phyloP scores from a whole-genome alignment of 2,888 invertebrate species.

The Eubasilissa splendida region DNA sequence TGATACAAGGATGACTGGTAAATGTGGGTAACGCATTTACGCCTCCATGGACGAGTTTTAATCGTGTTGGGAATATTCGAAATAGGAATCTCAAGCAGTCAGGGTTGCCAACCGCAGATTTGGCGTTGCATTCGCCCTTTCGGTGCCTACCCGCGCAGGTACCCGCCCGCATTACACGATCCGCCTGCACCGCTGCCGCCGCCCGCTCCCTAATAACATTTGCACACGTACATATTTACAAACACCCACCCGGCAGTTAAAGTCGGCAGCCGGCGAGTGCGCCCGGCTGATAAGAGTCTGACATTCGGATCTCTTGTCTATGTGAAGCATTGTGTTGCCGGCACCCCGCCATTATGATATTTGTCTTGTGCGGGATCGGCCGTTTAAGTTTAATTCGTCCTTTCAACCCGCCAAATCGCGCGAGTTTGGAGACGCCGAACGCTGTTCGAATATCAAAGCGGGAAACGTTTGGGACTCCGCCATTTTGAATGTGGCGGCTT shows the following conservation, averaged over 20 bases:
- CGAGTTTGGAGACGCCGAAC: neutral
- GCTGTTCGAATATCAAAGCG: neutral
- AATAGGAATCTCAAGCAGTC: neutral
- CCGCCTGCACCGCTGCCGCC: neutral
- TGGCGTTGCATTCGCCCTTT: neutral
- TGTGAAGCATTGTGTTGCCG: neutral
- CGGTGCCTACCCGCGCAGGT: too few relatives aligned
- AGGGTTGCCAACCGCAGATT: neutral
- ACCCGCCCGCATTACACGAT: neutral
- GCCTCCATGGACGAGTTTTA: too few relatives aligned
- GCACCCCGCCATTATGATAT: neutral
- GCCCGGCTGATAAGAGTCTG: constrained; percentile 8
- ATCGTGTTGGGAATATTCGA: neutral
- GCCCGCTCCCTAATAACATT: neutral
- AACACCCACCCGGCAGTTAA: neutral
- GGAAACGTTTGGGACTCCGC: neutral
- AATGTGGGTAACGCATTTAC: too few relatives aligned
- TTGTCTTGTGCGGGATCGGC: constrained; percentile 7
- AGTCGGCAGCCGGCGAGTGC: constrained; percentile 4
- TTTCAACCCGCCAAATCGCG: neutral
- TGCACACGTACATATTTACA: constrained; percentile 11
- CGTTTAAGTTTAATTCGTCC: constrained; percentile 9
- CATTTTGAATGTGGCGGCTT: neutral
- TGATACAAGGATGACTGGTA: too few relatives aligned
- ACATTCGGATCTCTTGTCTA: constrained; percentile 16